Base-by-base conservation (phyloP, 2,888 invertebrate genomes). In the Heliconius erato region DNA sequence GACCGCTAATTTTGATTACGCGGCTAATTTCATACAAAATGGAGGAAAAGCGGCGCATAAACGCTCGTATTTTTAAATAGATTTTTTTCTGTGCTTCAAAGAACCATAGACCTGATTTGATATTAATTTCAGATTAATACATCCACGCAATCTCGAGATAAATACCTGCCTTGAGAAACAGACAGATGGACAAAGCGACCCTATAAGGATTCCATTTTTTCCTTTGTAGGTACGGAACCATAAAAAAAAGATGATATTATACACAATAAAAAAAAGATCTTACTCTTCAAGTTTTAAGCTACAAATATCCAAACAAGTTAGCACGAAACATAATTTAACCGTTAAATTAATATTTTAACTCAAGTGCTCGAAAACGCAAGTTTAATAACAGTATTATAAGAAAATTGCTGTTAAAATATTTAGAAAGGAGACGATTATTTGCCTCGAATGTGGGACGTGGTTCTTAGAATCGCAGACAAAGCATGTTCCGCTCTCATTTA, bases 401-500 rank as follows among this genome's bases (percentile, higher is more conserved):
- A 80, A 76, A 79, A 82, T 79, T 84, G 71, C 76, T 76, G 28
- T 81, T 84, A 79, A 84, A 81, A 68, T 79, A 79, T 82, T 82
- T 83, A 85, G 69, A 85, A 79, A 77, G 76, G 68, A 49, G 81
- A 79, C 74, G 85, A 82, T 79, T 82, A 82, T 80, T 82, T 68
- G 77, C 74, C 68, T 69, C 71, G 74, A 89, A 87, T 88, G 87
- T 89, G 87, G 86, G 87, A 87, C 88, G 88, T 89, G 88, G 88
- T 89, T 88, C 88, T 87, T 83, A 85, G 88, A 87, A 89, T 88
- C 87, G 87, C 89, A 90, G 91, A 90, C 91, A 89, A 87, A 89
- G 90, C 91, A 89, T 89, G 89, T 91, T 94, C 85, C 77, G 80
- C 78, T 77, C 86, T 87, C 92, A 94, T 94, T 94, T 94, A 91